Percentiles rank a stretch among this genome's conserved stretches.
Conservation (phyloP, 2,888 invertebrate genomes). For the Sicus ferrugineus region DNA sequence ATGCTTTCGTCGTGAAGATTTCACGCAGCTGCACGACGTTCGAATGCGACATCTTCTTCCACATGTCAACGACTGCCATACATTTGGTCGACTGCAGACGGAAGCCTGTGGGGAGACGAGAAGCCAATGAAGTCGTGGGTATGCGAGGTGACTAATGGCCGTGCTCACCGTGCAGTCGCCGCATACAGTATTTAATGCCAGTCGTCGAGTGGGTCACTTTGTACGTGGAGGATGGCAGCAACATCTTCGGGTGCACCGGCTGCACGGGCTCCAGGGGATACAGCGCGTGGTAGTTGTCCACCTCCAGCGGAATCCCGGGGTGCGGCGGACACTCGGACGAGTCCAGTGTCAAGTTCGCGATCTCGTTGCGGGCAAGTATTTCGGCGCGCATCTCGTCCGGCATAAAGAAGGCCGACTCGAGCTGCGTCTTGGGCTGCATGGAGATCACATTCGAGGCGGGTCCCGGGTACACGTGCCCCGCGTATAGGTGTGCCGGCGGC, state of each 20-base stretch:
- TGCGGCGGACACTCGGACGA: constrained; percentile 67
- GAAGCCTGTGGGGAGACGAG: constrained; percentile 69
- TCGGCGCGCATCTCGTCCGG: constrained; percentile 79
- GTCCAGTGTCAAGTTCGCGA: constrained; percentile 73
- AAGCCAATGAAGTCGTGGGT: not conserved
- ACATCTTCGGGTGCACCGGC: constrained; percentile 71
- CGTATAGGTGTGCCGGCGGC: constrained; percentile 55
- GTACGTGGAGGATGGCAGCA: constrained; percentile 83
- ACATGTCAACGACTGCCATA: constrained; percentile 86
- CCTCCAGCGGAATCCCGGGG: constrained; percentile 76
- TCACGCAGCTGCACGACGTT: constrained; percentile 93
- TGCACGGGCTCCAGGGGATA: constrained; percentile 79
- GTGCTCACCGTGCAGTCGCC: constrained; percentile 81
- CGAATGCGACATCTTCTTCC: constrained; percentile 95
- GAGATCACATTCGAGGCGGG: constrained; percentile 63
- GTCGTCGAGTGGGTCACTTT: constrained; percentile 89
- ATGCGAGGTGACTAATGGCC: not conserved
- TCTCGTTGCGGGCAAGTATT: constrained; percentile 63
- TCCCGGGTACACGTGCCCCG: constrained; percentile 64
- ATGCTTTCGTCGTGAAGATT: constrained; percentile 93
- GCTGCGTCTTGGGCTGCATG: constrained; percentile 63
- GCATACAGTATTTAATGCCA: constrained; percentile 84
- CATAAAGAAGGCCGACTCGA: constrained; percentile 78
- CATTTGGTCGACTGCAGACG: constrained; percentile 84
- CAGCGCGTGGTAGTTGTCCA: constrained; percentile 90